Percentiles rank a stretch among this genome's conserved stretches.
phyloP scores from a whole-genome alignment of 2,113 vertebrate genomes.

The Oplegnathus fasciatus region DNA sequence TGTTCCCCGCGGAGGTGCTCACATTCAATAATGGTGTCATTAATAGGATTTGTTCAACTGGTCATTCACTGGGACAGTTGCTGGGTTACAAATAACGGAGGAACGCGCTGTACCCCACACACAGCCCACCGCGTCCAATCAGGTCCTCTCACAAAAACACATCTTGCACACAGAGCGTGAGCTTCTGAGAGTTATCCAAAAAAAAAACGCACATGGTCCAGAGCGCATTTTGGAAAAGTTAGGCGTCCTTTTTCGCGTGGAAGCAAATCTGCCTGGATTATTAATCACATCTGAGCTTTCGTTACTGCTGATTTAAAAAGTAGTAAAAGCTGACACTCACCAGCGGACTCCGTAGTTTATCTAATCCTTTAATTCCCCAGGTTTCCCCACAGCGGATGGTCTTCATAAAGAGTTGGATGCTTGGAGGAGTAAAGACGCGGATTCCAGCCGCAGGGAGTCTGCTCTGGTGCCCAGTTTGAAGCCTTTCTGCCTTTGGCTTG shows the following conservation, averaged over 20 bases:
- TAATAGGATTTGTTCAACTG: slow-evolving; percentile 78
- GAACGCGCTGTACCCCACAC: slow-evolving; percentile 71
- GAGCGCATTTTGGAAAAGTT: neutral
- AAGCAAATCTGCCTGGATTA: neutral
- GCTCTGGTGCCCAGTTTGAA: slow-evolving; percentile 59
- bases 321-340: slow-evolving; percentile 46
- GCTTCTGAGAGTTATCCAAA: slow-evolving; percentile 11
- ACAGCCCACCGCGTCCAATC: slow-evolving; percentile 70
- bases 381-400: slow-evolving; percentile 43
- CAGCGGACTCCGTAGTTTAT: slow-evolving; percentile 14
- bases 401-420: slow-evolving; percentile 54
- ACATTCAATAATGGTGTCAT: slow-evolving; percentile 66
- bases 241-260: neutral
- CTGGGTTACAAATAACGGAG: slow-evolving; percentile 82
- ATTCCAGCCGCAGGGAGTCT: slow-evolving; percentile 62
- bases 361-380: slow-evolving; percentile 31
- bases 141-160: slow-evolving; percentile 14
- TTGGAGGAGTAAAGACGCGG: slow-evolving; percentile 59
- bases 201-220: slow-evolving; percentile 29
- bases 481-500: slow-evolving; percentile 63
- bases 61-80: slow-evolving; percentile 81
- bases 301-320: slow-evolving; percentile 11
- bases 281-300: slow-evolving; percentile 5
- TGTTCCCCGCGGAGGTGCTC: slow-evolving; percentile 37
- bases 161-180: neutral